Conservation (phyloP, 2,888 invertebrate species). For the Priapulus caudatus region DNA sequence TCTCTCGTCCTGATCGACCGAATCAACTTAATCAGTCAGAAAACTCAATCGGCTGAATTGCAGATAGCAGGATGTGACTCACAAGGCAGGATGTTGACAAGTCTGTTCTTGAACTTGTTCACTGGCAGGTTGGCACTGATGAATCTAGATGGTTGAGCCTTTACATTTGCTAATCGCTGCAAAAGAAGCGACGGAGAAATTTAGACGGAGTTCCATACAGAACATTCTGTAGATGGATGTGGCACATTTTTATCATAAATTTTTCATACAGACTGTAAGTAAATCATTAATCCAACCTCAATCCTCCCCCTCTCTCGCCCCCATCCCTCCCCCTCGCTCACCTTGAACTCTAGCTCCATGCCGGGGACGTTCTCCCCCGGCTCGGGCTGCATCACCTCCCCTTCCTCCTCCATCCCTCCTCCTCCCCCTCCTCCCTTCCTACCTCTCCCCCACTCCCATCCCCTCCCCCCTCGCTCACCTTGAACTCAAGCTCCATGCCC, state of each 20-base stretch:
- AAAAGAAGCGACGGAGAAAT: constrained; percentile 24
- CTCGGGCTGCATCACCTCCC: constrained; percentile 78
- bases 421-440: no score
- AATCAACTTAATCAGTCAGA: no score
- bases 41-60: no score
- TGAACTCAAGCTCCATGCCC: constrained; percentile 84
- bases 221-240: background rate
- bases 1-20: no score
- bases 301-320: no score
- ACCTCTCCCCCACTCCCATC: no score
- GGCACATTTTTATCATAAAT: background rate
- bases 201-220: background rate
- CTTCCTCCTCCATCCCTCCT: no score
- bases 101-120: constrained; percentile 95
- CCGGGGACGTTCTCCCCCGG: constrained; percentile 58
- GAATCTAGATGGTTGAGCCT: constrained; percentile 84
- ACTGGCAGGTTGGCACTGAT: constrained; percentile 88
- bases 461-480: no score
- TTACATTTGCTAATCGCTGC: constrained; percentile 78
- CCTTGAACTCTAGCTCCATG: constrained; percentile 87
- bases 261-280: background rate
- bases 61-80: no score
- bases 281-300: constrained; percentile 14
- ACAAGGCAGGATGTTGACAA: constrained; percentile 91
- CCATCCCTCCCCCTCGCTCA: no score